These are phyloP conservation scores for Drosophila acutilabella DNA, from an alignment of 2,888 invertebrate species.

Conservation along the genomic window DNA sequence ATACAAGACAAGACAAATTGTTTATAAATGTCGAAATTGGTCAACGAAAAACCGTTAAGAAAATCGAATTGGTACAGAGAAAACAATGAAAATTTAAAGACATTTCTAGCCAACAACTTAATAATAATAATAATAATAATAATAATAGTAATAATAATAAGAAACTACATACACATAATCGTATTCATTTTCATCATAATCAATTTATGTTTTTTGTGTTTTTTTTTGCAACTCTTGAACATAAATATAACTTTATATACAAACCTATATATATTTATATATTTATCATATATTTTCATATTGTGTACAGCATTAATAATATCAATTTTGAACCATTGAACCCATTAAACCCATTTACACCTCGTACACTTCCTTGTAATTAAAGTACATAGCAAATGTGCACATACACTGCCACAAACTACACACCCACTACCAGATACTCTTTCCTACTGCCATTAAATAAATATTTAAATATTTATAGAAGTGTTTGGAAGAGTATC, in stretches of 20 bases:
- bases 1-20: slow-evolving; percentile 48
- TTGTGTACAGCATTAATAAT: slow-evolving; percentile 63
- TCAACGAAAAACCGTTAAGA: slow-evolving; percentile 20
- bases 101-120: slow-evolving; percentile 28
- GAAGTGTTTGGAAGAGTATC: not conserved
- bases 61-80: slow-evolving; percentile 22
- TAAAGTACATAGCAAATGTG: slow-evolving; percentile 28
- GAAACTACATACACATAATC: slow-evolving; percentile 21
- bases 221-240: slow-evolving; percentile 39
- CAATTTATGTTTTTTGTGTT: slow-evolving; percentile 65
- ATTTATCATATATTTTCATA: slow-evolving; percentile 27
- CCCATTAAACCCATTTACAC: slow-evolving; percentile 27
- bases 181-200: slow-evolving; percentile 23
- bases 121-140: not conserved
- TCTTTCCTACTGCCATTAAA: not conserved
- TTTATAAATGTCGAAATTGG: slow-evolving; percentile 57
- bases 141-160: slow-evolving; percentile 17
- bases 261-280: slow-evolving; percentile 4
- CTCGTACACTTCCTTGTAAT: slow-evolving; percentile 8
- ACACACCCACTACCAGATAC: not conserved
- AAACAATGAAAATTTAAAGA: slow-evolving; percentile 22
- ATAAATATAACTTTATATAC: slow-evolving; percentile 2
- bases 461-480: no score
- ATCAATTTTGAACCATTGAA: slow-evolving; percentile 39
- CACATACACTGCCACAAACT: slow-evolving; percentile 21